A percentile compares a stretch with the other conserved stretches of the same genome.
phyloP scores from a whole-genome alignment of 2,888 invertebrate genomes.

The Caenorhabditis sp. region DNA sequence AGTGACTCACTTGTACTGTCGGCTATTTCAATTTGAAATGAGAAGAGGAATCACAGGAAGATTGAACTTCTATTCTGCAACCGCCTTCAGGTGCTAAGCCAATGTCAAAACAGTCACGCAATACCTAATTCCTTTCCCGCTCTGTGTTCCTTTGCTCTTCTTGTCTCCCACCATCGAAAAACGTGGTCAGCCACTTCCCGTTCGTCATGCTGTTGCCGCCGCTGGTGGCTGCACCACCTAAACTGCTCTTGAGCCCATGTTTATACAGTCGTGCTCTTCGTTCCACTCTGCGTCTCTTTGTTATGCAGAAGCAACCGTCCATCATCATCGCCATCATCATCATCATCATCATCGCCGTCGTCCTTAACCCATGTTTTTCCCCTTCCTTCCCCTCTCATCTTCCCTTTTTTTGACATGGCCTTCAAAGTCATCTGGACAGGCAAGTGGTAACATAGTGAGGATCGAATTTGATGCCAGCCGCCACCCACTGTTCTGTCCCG shows the following conservation, averaged over 20 bases:
- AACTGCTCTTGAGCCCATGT: constrained; percentile 60
- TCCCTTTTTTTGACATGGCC: constrained; percentile 23
- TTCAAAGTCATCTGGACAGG: constrained; percentile 40
- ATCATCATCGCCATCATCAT: constrained; percentile 40
- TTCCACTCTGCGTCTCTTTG: constrained; percentile 23
- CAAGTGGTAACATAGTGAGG: constrained; percentile 56
- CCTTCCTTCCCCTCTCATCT: constrained; percentile 14
- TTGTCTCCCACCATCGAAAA: constrained; percentile 14
- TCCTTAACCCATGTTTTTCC: constrained; percentile 29
- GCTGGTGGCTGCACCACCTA: constrained; percentile 42
- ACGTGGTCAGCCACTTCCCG: constrained; percentile 46
- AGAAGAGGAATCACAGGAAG: no score
- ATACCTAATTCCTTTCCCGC: constrained; percentile 3
- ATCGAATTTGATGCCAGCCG: constrained; percentile 37
- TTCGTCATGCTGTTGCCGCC: constrained; percentile 46
- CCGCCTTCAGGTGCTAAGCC: constrained; percentile 21
- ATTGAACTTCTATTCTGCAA: background rate
- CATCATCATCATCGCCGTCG: constrained; percentile 18
- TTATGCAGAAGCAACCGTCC: constrained; percentile 30
- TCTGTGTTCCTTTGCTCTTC: constrained; percentile 24
- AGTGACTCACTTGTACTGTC: no score
- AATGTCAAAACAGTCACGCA: constrained; percentile 33
- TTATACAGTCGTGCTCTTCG: constrained; percentile 58
- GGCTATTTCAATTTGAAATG: no score
- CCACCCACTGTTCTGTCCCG: constrained; percentile 15